phyloP scores from a whole-genome alignment of 2,113 vertebrate species.

The Rissa tridactyla region DNA sequence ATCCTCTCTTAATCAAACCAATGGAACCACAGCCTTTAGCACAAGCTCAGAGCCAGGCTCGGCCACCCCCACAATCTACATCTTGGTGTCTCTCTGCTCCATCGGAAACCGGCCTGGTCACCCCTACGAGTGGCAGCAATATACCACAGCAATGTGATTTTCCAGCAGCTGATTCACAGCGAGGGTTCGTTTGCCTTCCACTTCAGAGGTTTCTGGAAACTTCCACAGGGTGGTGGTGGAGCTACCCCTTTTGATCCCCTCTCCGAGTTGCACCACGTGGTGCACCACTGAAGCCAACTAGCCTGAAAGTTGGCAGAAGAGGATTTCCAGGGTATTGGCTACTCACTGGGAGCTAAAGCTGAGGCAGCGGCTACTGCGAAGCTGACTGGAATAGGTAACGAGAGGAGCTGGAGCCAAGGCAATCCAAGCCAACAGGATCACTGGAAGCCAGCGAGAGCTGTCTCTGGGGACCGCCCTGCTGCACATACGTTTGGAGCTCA shows the following conservation, averaged over 20 bases:
- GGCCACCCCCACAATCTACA: neutral
- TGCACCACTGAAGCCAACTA: neutral
- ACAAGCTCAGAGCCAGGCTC: neutral
- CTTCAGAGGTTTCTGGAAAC: neutral
- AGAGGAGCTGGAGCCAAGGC: neutral
- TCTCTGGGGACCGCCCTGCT: neutral
- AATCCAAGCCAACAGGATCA: neutral
- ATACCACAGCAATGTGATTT: neutral
- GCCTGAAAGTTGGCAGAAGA: neutral
- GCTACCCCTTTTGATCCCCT: neutral
- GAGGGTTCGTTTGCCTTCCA: neutral
- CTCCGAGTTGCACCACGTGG: rapidly evolving
- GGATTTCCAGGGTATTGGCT: neutral
- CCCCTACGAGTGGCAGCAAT: neutral
- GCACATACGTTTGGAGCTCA: neutral
- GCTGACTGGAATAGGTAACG: neutral
- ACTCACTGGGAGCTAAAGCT: neutral
- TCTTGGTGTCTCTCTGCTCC: neutral
- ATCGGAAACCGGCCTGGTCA: rapidly evolving
- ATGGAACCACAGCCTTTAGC: neutral
- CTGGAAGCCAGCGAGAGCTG: neutral
- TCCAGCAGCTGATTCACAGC: neutral
- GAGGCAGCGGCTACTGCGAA: neutral
- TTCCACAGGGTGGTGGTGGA: neutral
- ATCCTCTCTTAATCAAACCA: neutral